Evolutionary conservation across 2,113 vertebrate species (phyloP), one percentile per base, ranked within the genome.

Genomic region (Theropithecus gelada): DNA sequence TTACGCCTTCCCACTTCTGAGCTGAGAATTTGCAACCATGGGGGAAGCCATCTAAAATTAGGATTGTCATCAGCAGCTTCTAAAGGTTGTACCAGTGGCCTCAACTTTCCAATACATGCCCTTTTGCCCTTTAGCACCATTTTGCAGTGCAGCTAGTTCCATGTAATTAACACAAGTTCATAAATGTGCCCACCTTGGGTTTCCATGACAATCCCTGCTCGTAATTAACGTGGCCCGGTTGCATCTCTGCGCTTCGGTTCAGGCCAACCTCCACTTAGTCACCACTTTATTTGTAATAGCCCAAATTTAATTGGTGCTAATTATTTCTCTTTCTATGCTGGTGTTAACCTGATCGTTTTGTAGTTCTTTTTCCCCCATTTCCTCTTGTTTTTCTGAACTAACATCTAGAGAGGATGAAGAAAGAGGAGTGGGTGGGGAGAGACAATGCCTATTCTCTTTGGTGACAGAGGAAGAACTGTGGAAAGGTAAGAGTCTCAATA

Each of bases 181-280:
- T 59, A 78, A 92, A 82, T 50, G 87, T 80, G 57, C 95, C 96
- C 96, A 81, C 22, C 59, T 48, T 84, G 20, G 79, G 98, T 98
- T 98, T 98, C 98, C 98, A 98, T 98, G 98, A 98, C 97, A 98
- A 98, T 90, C 94, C 94, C 85, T 66, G 59, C 8, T 40, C 57
- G 73, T 88, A 88, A 96, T 98, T 94, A 97, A 81, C 9, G 25
- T 11, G 76, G 95, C 72, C 73, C 52, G 88, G 82, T 92, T 85
- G 89, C 86, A 10, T 27, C 17, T 30, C 38, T 50, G 93, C 64
- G 25, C 94, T 40, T 75, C 38, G 0, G 7, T 66, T 70, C 68
- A 52, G 45, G 72, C 35, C 92, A 48, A 82, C 66, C 79, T 97
- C 93, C 72, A 82, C 94, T 85, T 17, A n/a, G 85, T 97, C 32